Evolutionary conservation across 2,888 invertebrate species (phyloP).

Genomic region (Temnothorax unifasciatus): DNA sequence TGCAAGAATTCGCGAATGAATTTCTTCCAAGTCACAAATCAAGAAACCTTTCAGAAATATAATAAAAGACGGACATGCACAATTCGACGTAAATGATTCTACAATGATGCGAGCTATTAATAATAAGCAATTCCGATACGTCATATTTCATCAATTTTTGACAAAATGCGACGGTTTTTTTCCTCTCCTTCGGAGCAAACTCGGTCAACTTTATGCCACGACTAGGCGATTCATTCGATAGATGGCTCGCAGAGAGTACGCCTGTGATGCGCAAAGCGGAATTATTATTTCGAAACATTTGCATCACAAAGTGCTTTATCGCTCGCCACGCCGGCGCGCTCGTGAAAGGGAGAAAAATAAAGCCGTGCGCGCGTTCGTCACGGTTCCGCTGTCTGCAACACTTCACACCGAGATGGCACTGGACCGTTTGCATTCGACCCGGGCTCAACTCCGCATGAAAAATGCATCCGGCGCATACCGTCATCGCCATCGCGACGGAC

Average conservation of each 20-base stretch:
- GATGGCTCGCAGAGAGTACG: constrained; percentile 28
- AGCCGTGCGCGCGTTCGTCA: constrained; percentile 57
- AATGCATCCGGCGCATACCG: constrained; percentile 67
- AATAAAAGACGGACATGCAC: not conserved
- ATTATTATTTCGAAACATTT: constrained; percentile 77
- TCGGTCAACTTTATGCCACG: constrained; percentile 62
- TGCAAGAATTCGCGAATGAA: not conserved
- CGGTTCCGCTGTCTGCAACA: constrained; percentile 64
- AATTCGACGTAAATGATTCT: not conserved
- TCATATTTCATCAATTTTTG: constrained; percentile 40
- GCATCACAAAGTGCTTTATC: constrained; percentile 74
- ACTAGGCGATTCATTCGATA: constrained; percentile 42
- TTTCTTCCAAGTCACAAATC: not conserved
- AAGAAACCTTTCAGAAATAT: not conserved
- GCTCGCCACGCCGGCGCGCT: constrained; percentile 49
- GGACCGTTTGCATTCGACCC: constrained; percentile 71
- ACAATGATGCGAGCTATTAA: not conserved
- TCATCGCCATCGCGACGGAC: constrained; percentile 43
- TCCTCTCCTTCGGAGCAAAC: constrained; percentile 55
- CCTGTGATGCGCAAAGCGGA: constrained; percentile 49
- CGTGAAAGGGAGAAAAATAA: constrained; percentile 70
- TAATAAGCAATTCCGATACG: constrained; percentile 3
- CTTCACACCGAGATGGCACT: constrained; percentile 70
- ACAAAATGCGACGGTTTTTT: constrained; percentile 10
- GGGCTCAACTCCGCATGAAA: constrained; percentile 69